Evolutionary conservation across 2,113 vertebrate genomes (phyloP).

Genomic region (human): DNA sequence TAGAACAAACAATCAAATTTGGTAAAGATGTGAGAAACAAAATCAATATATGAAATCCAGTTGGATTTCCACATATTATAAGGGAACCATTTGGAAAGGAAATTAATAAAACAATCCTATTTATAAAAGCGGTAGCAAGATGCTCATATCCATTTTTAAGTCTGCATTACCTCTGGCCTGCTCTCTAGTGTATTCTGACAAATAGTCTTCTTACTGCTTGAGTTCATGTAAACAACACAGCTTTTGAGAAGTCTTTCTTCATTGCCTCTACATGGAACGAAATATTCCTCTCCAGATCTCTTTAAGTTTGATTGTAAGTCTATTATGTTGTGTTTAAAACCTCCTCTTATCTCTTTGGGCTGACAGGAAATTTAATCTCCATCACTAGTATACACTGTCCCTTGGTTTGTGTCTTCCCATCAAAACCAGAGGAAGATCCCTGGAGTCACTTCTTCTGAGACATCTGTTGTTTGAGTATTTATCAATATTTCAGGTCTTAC

Average conservation of each 20-base stretch:
- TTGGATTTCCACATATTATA: too few species aligned
- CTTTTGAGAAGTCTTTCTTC: neutral
- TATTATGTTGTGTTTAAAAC: neutral
- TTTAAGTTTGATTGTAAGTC: neutral
- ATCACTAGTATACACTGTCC: neutral
- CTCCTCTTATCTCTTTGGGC: neutral
- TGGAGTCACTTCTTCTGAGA: too few species aligned
- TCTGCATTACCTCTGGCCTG: neutral
- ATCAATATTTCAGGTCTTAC: neutral
- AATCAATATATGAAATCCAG: too few species aligned
- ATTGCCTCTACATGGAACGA: neutral
- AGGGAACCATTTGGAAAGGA: neutral
- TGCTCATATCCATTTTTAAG: neutral
- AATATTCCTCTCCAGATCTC: neutral
- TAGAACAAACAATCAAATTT: too few species aligned
- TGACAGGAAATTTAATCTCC: neutral
- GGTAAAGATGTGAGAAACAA: too few species aligned
- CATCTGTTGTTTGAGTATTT: neutral
- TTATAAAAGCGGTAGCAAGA: neutral
- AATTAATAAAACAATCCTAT: neutral
- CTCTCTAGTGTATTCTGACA: neutral
- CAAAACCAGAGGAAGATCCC: neutral
- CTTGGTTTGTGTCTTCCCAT: neutral
- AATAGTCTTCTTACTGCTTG: neutral
- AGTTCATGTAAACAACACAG: neutral